Evolutionary conservation across 2,888 invertebrate genomes (phyloP), one percentile per base, ranked within the genome.

Genomic region (Gandaritis pyraliata): DNA sequence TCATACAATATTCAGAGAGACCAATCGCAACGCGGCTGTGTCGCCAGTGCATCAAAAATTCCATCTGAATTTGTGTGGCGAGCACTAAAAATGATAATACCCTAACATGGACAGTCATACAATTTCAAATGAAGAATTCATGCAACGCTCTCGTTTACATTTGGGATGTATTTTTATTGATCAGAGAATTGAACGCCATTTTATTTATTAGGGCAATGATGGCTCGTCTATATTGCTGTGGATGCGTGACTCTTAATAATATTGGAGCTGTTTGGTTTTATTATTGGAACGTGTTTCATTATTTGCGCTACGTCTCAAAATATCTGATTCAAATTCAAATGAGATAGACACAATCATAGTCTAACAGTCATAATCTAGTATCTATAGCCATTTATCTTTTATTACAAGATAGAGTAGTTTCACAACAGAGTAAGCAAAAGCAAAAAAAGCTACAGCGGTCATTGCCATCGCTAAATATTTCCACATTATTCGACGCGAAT

Each of bases 31-130:
- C 80, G 75, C 86, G 87, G 79, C 89, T 89, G 90, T 90, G 91
- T 91, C 87, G 90, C 92, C 90, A 90, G 90, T 92, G 91, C 91
- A 93, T 93, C 92, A 92, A 93, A 93, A 92, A 93, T 92, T 93
- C 93, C 89, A 93, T 93, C 92, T 92, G 92, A 90, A 89, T 90
- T 88, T 88, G 88, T 91, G 91, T 92, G 91, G 90, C 87, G 80
- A 90, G 91, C 89, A 91, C 92, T 92, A 92, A 93, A 93, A 92
- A 92, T 92, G 91, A 92, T 92, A 92, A 92, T 92, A 83, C 91
- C 86, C 87, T 87, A 88, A 90, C 89, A 87, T 89, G 87, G 85
- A 83, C 80, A 80, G 82, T 81, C 79, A 90, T 89, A 91, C 91
- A 90, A 91, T 90, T 91, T 91, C 81, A 81, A 87, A 91, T 92